These are phyloP conservation scores for Scortum barcoo DNA, from an alignment of 2,113 vertebrate genomes.

Conservation along the genomic window DNA sequence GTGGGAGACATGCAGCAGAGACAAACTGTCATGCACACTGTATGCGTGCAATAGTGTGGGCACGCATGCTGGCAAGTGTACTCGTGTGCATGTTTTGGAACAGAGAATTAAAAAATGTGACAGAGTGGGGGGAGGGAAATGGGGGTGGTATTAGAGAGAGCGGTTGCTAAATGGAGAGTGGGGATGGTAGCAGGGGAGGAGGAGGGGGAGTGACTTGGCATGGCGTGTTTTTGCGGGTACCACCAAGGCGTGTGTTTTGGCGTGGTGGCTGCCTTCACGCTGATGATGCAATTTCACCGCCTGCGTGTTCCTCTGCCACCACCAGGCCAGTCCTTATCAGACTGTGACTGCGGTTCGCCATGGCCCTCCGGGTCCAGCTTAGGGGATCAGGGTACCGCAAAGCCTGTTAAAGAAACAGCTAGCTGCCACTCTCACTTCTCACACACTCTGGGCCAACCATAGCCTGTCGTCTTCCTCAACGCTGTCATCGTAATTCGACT, in stretches of 20 bases:
- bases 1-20: conserved; percentile 72
- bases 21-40: conserved; percentile 56
- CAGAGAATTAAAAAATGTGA: conserved; percentile 65
- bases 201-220: conserved; percentile 65
- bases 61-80: conserved; percentile 62
- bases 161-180: conserved; percentile 32
- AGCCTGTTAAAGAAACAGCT: conserved; percentile 65
- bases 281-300: conserved; percentile 75
- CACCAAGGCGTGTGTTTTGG: conserved; percentile 67
- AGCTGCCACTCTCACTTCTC: conserved; percentile 59
- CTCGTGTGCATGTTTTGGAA: conserved; percentile 71
- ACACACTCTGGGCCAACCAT: conserved; percentile 20
- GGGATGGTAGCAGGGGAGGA: conserved; percentile 9
- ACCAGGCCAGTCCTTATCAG: conserved; percentile 52
- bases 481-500: conserved; percentile 69
- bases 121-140: conserved; percentile 19
- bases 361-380: conserved; percentile 53
- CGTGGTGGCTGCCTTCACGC: conserved; percentile 58
- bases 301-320: conserved; percentile 49
- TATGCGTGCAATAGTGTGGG: conserved; percentile 61
- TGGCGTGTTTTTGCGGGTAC: conserved; percentile 45
- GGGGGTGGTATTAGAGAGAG: conserved; percentile 34
- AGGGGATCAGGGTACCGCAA: conserved; percentile 61
- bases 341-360: conserved; percentile 48
- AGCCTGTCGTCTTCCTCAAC: conserved; percentile 32